phyloP scores from a whole-genome alignment of 1,140 invertebrate genomes.

The Diachasma alloeum region DNA sequence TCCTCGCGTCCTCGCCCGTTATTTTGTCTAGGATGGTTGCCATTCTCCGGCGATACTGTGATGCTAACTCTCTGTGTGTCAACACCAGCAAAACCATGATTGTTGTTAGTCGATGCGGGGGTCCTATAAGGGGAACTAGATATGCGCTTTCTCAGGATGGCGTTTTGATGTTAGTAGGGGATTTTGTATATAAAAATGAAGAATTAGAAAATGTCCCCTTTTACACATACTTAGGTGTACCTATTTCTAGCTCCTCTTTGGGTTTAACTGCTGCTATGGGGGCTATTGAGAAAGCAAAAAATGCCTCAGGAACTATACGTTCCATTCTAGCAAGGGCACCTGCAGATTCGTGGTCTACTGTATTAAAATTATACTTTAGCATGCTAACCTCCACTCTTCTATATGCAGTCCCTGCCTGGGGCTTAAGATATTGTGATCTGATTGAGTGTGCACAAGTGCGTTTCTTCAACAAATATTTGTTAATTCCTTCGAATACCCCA shows the following conservation, averaged over 20 bases:
- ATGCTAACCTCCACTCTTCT: background rate
- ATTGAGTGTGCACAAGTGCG: background rate
- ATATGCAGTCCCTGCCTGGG: background rate
- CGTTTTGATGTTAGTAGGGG: background rate
- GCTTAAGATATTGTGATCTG: background rate
- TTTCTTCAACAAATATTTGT: background rate
- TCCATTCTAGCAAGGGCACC: no score
- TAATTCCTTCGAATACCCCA: background rate
- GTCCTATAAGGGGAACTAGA: no score
- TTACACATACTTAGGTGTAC: background rate
- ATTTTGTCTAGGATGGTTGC: no score
- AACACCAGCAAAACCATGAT: no score
- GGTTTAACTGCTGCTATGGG: background rate
- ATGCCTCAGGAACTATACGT: background rate
- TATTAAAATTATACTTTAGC: no score
- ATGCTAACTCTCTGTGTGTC: no score
- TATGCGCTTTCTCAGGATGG: no score
- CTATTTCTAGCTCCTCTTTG: background rate
- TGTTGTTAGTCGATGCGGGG: no score
- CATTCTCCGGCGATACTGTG: no score
- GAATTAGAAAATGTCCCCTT: background rate
- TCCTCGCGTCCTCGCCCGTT: conserved; percentile 28
- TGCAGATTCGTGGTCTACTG: no score
- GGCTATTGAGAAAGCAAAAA: no score
- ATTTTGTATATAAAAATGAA: background rate